A percentile compares a stretch with the other conserved stretches of the same genome.
phyloP scores from a whole-genome alignment of 1,140 invertebrate genomes.

The Diachasma alloeum region DNA sequence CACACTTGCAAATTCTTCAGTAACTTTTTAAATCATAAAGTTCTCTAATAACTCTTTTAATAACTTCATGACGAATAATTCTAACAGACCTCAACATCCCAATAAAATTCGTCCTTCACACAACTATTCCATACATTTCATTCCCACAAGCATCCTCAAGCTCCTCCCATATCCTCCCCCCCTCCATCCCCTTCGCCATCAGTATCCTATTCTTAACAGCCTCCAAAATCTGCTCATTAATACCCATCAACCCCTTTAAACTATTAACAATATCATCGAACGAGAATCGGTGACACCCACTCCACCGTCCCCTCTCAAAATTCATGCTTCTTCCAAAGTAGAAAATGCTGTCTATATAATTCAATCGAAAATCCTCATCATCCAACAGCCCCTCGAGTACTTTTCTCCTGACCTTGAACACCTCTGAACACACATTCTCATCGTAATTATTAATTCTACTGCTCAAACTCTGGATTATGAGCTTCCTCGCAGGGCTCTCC shows the following conservation, averaged over 20 bases:
- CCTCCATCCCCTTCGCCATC: conserved; percentile 44
- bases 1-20: too few species aligned
- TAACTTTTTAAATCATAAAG: too few species aligned
- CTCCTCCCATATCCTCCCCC: conserved; percentile 51
- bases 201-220: conserved; percentile 43
- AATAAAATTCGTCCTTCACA: background rate
- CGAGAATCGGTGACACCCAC: conserved; percentile 57
- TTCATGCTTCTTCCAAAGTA: conserved; percentile 65
- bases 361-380: conserved; percentile 61
- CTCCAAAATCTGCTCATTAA: conserved; percentile 35
- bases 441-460: conserved; percentile 59
- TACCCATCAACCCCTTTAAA: conserved; percentile 53
- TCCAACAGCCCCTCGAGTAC: conserved; percentile 59
- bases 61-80: too few species aligned
- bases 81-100: too few species aligned
- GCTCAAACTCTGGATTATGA: conserved; percentile 62
- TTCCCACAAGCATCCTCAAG: conserved; percentile 49
- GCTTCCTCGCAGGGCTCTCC: conserved; percentile 52
- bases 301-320: conserved; percentile 51
- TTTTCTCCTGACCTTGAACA: conserved; percentile 57
- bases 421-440: conserved; percentile 60
- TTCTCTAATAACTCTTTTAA: too few species aligned
- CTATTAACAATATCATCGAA: conserved; percentile 63
- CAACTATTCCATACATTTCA: conserved; percentile 5
- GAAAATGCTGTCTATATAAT: conserved; percentile 66